These are phyloP conservation scores for Myripristis murdjan DNA, from an alignment of 2,797 vertebrate species.

Conservation along the genomic window DNA sequence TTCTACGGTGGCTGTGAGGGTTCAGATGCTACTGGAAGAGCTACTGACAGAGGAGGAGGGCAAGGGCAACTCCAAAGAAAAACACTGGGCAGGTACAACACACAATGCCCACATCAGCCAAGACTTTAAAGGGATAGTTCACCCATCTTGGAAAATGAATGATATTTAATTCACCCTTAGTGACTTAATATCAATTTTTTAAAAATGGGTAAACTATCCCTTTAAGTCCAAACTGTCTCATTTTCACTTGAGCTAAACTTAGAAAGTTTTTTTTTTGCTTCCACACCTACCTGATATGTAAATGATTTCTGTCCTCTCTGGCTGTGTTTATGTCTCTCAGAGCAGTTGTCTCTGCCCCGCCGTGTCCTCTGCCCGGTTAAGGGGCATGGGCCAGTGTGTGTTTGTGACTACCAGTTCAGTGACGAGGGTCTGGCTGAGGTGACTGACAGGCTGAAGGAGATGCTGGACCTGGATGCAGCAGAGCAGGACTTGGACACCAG, in stretches of 20 bases:
- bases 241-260: too few species aligned
- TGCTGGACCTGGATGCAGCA: slow-evolving; percentile 88
- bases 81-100: slow-evolving; percentile 38
- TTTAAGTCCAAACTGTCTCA: too few species aligned
- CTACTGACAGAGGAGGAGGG: slow-evolving; percentile 83
- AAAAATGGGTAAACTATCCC: too few species aligned
- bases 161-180: too few species aligned
- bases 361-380: slow-evolving; percentile 90
- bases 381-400: slow-evolving; percentile 80
- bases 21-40: slow-evolving; percentile 94
- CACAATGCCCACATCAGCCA: too few species aligned
- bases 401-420: slow-evolving; percentile 94
- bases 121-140: too few species aligned
- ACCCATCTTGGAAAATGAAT: too few species aligned
- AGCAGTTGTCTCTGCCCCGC: slow-evolving; percentile 82
- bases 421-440: slow-evolving; percentile 90
- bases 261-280: too few species aligned
- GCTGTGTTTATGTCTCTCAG: slow-evolving; percentile 44
- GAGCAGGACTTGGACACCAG: slow-evolving; percentile 85
- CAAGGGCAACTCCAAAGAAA: slow-evolving; percentile 60
- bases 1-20: slow-evolving; percentile 91
- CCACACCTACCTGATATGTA: too few species aligned
- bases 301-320: background rate
- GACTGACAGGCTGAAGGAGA: slow-evolving; percentile 90
- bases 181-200: too few species aligned